Percentiles rank a stretch among this genome's conserved stretches.
Evolutionary conservation across 2,888 invertebrate genomes (phyloP).

Genomic region (Pedicia rivosa): DNA sequence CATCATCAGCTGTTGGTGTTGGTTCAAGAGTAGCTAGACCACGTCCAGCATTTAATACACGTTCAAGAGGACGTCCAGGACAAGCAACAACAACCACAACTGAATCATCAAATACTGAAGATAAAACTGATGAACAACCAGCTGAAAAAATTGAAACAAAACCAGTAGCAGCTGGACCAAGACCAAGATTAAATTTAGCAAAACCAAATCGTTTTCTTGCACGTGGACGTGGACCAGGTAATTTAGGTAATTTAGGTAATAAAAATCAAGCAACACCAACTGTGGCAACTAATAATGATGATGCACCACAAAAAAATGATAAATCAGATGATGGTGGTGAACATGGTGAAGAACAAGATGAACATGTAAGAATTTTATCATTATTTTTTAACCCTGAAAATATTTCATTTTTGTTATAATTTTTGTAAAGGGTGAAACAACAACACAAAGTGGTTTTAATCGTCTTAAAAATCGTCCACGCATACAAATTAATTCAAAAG

Average conservation of each 20-base stretch:
- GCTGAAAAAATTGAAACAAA: neutral
- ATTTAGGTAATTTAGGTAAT: constrained; percentile 22
- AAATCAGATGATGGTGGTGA: constrained; percentile 9
- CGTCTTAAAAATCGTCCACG: constrained; percentile 29
- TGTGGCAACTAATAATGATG: constrained; percentile 8
- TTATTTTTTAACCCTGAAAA: too few species aligned
- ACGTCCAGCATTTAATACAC: constrained; percentile 24
- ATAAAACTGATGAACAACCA: neutral
- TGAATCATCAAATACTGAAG: constrained; percentile 13
- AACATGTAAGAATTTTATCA: constrained; percentile 9
- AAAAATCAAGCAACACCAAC: constrained; percentile 21
- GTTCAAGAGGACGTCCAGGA: constrained; percentile 25
- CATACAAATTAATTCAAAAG: constrained; percentile 20
- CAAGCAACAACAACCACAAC: constrained; percentile 19
- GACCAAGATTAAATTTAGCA: too few species aligned
- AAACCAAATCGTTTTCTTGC: constrained; percentile 23
- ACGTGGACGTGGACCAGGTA: constrained; percentile 18
- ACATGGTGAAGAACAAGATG: constrained; percentile 7
- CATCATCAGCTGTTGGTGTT: neutral
- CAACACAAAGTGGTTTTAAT: constrained; percentile 19
- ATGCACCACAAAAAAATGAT: constrained; percentile 11
- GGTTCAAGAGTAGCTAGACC: neutral
- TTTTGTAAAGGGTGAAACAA: too few species aligned
- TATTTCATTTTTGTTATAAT: too few species aligned
- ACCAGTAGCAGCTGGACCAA: neutral